Percentiles rank a stretch among this genome's conserved stretches.
Conservation (phyloP, 1,140 invertebrate genomes). For the Aphelinus atriplicis region DNA sequence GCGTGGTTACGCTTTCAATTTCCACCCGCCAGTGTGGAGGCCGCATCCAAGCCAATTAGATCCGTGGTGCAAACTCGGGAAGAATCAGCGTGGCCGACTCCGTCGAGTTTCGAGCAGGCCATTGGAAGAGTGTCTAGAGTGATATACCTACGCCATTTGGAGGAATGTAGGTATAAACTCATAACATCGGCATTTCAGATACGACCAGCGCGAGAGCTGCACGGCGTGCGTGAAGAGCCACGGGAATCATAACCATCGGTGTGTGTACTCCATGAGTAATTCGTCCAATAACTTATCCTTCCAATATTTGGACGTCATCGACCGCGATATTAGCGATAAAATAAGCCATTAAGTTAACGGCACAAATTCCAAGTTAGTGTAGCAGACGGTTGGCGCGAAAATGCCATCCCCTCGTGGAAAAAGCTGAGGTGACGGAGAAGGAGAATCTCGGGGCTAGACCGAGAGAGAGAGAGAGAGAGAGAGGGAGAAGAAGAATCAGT, state of each 20-base stretch:
- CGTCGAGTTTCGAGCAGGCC: too few relatives aligned
- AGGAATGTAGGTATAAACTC: too few relatives aligned
- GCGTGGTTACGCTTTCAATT: constrained; percentile 37
- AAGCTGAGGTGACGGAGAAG: not conserved
- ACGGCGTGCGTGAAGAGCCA: too few relatives aligned
- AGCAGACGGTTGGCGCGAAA: constrained; percentile 44
- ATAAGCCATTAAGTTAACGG: constrained; percentile 62
- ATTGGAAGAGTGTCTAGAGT: too few relatives aligned
- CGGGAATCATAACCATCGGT: not conserved
- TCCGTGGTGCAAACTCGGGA: too few relatives aligned
- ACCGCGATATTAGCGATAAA: constrained; percentile 61
- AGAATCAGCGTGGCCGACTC: too few relatives aligned
- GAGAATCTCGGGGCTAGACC: not conserved
- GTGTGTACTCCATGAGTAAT: not conserved
- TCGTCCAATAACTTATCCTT: constrained; percentile 35
- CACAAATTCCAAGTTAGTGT: constrained; percentile 44
- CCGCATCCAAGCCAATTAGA: too few relatives aligned
- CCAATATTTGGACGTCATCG: constrained; percentile 43
- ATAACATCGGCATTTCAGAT: not conserved
- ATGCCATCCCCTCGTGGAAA: constrained; percentile 39
- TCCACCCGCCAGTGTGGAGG: not conserved
- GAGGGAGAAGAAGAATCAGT: constrained; percentile 29
- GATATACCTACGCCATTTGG: too few relatives aligned
- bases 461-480: not conserved
- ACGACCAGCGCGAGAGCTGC: not conserved